Percentiles rank a stretch among this genome's conserved stretches.
Conservation (phyloP, 2,888 invertebrate species). For the Eurytoma californica region DNA sequence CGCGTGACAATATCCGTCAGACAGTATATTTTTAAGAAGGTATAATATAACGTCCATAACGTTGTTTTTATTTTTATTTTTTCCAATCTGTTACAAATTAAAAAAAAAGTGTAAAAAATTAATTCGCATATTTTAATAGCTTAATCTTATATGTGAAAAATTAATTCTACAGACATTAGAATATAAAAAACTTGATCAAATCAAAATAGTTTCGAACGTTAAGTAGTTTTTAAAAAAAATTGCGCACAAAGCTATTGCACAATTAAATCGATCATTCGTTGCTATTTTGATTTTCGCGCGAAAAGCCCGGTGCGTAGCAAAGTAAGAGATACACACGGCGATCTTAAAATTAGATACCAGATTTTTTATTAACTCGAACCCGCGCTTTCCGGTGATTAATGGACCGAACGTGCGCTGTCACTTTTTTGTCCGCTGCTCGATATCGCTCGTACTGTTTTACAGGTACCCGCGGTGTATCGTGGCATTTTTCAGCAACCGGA, state of each 20-base stretch:
- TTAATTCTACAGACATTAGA: no score
- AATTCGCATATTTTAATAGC: no score
- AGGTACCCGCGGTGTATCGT: not conserved
- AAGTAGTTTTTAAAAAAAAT: no score
- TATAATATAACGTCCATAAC: no score
- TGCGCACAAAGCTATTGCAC: no score
- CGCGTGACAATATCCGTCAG: conserved; percentile 57
- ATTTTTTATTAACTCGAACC: not conserved
- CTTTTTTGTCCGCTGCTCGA: not conserved
- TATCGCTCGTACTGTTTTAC: not conserved
- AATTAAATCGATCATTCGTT: no score
- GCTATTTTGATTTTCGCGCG: not conserved
- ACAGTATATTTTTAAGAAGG: conserved; percentile 49
- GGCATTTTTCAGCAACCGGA: conserved; percentile 16
- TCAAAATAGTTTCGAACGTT: no score
- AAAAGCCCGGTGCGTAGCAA: not conserved
- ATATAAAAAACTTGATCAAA: no score
- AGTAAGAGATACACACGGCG: not conserved
- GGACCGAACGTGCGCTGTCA: not conserved
- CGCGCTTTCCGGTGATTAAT: not conserved
- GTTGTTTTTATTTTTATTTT: no score
- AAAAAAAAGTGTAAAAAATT: no score
- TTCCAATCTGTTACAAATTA: no score
- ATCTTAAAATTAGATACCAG: not conserved
- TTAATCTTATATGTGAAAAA: no score